These are phyloP conservation scores for Saiga tatarica DNA, from an alignment of 2,113 vertebrate genomes.

Conservation along the genomic window DNA sequence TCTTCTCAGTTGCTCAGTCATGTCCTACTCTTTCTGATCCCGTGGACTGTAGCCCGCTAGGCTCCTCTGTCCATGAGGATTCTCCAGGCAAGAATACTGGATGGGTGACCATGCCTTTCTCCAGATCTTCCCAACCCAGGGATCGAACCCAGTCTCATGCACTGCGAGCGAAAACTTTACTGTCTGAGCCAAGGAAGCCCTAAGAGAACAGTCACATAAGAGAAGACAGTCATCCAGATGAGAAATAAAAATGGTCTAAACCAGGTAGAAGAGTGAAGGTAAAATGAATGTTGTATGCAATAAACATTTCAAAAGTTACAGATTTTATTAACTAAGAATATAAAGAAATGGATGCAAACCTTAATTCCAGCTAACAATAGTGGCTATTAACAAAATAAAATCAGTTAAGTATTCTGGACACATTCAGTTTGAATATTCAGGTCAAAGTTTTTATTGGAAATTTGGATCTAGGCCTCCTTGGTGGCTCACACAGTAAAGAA, in stretches of 20 bases:
- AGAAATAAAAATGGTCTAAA: conserved; percentile 12
- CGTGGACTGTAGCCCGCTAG: neutral
- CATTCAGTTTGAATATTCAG: neutral
- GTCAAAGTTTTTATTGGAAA: neutral
- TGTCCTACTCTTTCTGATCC: neutral
- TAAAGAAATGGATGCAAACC: neutral
- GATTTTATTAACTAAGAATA: neutral
- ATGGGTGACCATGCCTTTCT: neutral
- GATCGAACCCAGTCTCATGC: neutral
- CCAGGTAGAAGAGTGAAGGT: neutral
- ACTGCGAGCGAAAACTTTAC: neutral
- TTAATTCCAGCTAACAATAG: neutral
- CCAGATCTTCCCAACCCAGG: neutral
- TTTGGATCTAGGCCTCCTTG: neutral
- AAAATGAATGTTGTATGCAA: neutral
- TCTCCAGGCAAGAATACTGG: neutral
- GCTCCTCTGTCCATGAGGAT: neutral
- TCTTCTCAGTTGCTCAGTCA: neutral
- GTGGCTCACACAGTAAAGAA: neutral
- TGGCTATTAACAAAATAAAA: neutral
- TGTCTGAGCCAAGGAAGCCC: neutral
- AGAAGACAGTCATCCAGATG: conserved; percentile 4
- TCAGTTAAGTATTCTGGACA: neutral
- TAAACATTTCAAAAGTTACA: neutral
- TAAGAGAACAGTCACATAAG: neutral